phyloP scores from a whole-genome alignment of 2,113 vertebrate genomes.

The Tor tambroides region DNA sequence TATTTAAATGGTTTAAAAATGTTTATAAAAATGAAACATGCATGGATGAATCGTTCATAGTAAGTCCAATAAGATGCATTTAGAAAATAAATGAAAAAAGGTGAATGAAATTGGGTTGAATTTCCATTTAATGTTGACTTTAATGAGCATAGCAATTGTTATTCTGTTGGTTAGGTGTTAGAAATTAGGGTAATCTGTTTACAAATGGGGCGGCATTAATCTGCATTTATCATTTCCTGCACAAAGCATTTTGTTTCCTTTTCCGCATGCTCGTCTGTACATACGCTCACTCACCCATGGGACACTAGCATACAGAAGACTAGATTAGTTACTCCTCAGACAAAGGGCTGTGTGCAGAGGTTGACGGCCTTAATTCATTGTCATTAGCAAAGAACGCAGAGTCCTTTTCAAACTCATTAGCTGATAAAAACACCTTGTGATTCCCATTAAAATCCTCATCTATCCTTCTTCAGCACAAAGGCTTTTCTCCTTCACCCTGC shows the following conservation, averaged over 20 bases:
- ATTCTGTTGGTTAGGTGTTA: not conserved
- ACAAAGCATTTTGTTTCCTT: conserved; percentile 20
- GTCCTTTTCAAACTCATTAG: conserved; percentile 75
- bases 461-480: conserved; percentile 58
- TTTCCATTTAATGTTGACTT: no score
- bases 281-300: not conserved
- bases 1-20: no score
- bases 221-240: not conserved
- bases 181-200: not conserved
- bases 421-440: conserved; percentile 75
- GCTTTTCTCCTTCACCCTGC: conserved; percentile 43
- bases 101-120: no score
- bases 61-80: no score
- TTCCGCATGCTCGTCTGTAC: not conserved
- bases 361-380: conserved; percentile 70
- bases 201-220: not conserved
- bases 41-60: no score
- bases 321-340: conserved; percentile 56
- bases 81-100: no score
- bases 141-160: no score
- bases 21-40: no score
- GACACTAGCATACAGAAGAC: conserved; percentile 21
- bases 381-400: conserved; percentile 70
- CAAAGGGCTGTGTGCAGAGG: conserved; percentile 65
- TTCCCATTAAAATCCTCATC: conserved; percentile 71